Percentiles rank a stretch among this genome's conserved stretches.
Conservation (phyloP, 2,113 vertebrate species). For the Phoxinus phoxinus region DNA sequence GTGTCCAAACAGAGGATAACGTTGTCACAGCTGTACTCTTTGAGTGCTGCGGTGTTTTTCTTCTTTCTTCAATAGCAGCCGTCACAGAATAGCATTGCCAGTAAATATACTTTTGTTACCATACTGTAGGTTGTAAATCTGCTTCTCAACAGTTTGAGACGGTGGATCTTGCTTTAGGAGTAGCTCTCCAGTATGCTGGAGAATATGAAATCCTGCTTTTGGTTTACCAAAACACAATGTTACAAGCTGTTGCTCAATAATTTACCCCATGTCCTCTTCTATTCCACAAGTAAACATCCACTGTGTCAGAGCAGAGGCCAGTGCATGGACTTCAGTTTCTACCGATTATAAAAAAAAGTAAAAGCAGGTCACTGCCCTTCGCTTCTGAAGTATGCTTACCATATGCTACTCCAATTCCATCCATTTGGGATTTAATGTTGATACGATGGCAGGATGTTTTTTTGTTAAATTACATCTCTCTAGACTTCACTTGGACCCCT, state of each 20-base stretch:
- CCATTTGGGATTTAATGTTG: slow-evolving; percentile 45
- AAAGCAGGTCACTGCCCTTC: slow-evolving; percentile 21
- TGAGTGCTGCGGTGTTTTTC: slow-evolving; percentile 41
- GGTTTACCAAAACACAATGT: slow-evolving; percentile 5
- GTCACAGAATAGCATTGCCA: slow-evolving; percentile 16
- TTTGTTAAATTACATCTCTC: slow-evolving; percentile 51
- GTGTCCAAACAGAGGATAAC: slow-evolving; percentile 38
- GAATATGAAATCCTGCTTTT: background rate
- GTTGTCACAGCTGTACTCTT: slow-evolving; percentile 27
- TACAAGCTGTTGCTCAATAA: background rate
- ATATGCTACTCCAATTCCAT: slow-evolving; percentile 47
- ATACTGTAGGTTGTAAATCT: slow-evolving; percentile 23
- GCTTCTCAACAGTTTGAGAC: slow-evolving; percentile 7
- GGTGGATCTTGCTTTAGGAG: background rate
- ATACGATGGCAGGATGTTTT: slow-evolving; percentile 50
- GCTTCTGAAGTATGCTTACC: slow-evolving; percentile 30
- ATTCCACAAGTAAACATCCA: slow-evolving; percentile 41
- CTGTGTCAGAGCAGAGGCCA: slow-evolving; percentile 37
- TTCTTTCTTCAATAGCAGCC: slow-evolving; percentile 28
- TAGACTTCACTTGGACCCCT: slow-evolving; percentile 37
- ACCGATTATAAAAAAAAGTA: slow-evolving; percentile 23
- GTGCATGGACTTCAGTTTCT: slow-evolving; percentile 29
- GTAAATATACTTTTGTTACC: slow-evolving; percentile 34
- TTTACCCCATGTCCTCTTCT: slow-evolving; percentile 11
- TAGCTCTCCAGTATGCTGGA: background rate